phyloP scores from a whole-genome alignment of 2,113 vertebrate species.

The Phaethon lepturus region DNA sequence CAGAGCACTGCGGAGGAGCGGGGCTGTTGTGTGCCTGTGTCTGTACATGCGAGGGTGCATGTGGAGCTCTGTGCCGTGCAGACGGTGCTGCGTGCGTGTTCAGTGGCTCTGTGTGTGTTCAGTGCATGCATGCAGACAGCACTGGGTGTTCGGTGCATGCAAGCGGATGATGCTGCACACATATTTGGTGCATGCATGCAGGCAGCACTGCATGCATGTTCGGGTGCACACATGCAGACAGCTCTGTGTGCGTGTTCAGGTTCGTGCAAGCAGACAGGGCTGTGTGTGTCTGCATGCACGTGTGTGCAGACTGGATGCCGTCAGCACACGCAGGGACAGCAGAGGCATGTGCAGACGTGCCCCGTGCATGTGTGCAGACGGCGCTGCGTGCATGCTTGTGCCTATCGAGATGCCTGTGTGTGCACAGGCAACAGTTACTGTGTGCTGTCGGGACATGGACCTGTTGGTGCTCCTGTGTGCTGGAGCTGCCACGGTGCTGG shows the following conservation, averaged over 20 bases:
- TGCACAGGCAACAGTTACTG: background rate
- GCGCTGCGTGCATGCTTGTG: background rate
- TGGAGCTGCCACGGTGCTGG: background rate
- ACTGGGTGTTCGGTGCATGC: background rate
- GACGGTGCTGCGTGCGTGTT: background rate
- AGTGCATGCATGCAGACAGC: accelerated
- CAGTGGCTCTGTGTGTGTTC: too few relatives aligned
- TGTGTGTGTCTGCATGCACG: accelerated
- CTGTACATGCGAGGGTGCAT: accelerated
- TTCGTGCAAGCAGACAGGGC: background rate
- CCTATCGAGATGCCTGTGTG: accelerated
- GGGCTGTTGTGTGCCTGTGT: background rate
- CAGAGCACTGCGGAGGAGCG: background rate
- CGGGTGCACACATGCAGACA: background rate
- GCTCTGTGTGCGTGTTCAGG: background rate
- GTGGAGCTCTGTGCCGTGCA: background rate
- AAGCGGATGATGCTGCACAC: background rate
- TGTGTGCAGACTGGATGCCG: background rate
- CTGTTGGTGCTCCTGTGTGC: background rate
- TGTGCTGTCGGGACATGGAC: accelerated
- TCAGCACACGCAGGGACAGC: background rate
- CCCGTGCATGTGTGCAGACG: accelerated
- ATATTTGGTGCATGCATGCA: background rate
- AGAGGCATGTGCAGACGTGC: accelerated
- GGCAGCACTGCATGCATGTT: background rate